Conservation (phyloP, 1,140 invertebrate species). For the Agraylea sexmaculata region DNA sequence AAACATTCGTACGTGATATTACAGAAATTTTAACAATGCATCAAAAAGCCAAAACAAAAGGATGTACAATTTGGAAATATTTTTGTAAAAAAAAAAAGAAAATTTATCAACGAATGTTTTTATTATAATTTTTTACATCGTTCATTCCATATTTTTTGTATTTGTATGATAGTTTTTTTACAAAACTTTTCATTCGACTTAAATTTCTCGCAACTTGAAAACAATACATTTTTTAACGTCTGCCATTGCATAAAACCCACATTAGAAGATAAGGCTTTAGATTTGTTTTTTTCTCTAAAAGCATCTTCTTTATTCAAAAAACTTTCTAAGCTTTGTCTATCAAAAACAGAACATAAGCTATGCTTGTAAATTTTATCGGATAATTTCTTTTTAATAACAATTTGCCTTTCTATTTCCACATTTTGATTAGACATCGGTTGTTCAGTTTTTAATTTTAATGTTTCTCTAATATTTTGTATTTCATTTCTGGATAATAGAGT, state of each 20-base stretch:
- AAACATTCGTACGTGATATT: no score
- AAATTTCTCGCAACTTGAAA: slow-evolving; percentile 8
- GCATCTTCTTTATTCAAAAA: slow-evolving; percentile 32
- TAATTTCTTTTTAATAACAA: neutral
- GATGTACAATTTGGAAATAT: no score
- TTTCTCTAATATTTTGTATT: slow-evolving; percentile 10
- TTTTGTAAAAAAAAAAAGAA: no score
- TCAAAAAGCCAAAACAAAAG: no score
- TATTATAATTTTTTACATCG: no score
- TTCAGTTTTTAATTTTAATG: slow-evolving; percentile 4
- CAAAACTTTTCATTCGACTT: slow-evolving; percentile 1
- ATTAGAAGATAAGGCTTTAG: slow-evolving; percentile 28
- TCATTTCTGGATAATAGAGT: neutral
- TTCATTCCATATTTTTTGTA: slow-evolving; percentile 10
- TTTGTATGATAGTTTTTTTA: slow-evolving; percentile 8
- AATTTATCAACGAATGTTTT: no score
- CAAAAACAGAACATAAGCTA: slow-evolving; percentile 20
- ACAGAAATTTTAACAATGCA: no score
- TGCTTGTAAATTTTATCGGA: neutral
- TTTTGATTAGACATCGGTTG: slow-evolving; percentile 1
- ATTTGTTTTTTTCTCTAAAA: slow-evolving; percentile 26
- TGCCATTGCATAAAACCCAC: slow-evolving; percentile 37
- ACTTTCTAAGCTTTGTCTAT: slow-evolving; percentile 23
- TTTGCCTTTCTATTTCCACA: neutral
- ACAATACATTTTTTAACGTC: slow-evolving; percentile 14